Evolutionary conservation across 2,797 vertebrate genomes (phyloP), one percentile per base, ranked within the genome.

Genomic region (Pachyuromys duprasi): DNA sequence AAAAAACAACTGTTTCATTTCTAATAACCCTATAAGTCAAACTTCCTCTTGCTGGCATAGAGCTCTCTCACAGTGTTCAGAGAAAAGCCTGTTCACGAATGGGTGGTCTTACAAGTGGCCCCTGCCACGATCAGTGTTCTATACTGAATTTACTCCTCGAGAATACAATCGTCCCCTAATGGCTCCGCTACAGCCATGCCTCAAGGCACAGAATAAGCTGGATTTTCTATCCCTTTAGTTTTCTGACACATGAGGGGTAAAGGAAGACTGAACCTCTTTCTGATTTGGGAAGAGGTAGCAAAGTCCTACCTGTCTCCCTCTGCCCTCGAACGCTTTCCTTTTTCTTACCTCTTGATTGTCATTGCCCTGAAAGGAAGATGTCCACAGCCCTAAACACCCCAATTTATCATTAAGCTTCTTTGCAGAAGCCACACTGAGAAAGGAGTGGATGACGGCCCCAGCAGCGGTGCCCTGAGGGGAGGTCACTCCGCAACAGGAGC

Each of bases 101-200:
- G 53, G 80, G 72, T 62, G 69, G 17, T 81, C 83, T 31, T 90
- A 36, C 60, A 49, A 9, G 20, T 67, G 88, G 74, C 18, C 84
- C 49, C 0, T 0, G 63, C 49, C 49, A 92, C 20, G 49, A 22
- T 49, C 49, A 49, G 7, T 31, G 70, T 70, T 67, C 22, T 13
- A 74, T 39, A 11, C 79, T 94, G 96, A 57, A 84, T 88, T 95
- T 79, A 93, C 86, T 89, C 94, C 67, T 53, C 31, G 53, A 94
- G 69, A 90, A 95, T 95, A 94, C 96, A 74, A 69, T 97, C 93
- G 89, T 97, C 69, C 94, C 94, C 96, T 94, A 92, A 95, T 93
- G 92, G 94, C 81, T 97, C 91, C 22, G 14, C 63, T 72, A 83
- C 69, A 90, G 84, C 90, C 87, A 63, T 94, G 97, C 97, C 97